phyloP scores from a whole-genome alignment of 2,888 invertebrate species.

The Isotomurus palustris region DNA sequence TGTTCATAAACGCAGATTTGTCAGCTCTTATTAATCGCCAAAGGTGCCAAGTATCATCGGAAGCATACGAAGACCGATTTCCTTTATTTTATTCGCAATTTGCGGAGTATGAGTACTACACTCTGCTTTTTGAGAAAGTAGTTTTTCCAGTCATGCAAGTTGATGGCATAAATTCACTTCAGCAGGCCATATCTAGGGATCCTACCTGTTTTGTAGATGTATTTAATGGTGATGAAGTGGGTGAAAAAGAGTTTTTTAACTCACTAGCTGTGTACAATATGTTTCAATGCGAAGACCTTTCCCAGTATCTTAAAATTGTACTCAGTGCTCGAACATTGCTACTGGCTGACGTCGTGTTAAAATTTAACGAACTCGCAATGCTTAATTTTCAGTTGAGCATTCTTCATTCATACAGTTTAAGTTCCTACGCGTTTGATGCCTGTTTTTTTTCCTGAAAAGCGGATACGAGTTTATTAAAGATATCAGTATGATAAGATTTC shows the following conservation, averaged over 20 bases:
- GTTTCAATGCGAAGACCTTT: background rate
- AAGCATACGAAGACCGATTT: background rate
- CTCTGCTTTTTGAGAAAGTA: too few species aligned
- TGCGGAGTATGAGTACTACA: too few species aligned
- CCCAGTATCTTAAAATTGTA: background rate
- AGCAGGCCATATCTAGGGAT: too few species aligned
- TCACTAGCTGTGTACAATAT: background rate
- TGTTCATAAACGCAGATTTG: background rate
- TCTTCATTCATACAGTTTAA: background rate
- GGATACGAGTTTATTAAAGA: background rate
- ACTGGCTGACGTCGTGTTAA: background rate
- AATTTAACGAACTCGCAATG: background rate
- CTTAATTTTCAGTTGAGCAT: background rate
- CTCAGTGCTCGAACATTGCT: background rate
- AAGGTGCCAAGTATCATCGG: too few species aligned
- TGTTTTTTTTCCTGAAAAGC: background rate
- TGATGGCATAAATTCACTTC: too few species aligned
- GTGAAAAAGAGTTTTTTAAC: background rate
- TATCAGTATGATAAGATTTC: too few species aligned
- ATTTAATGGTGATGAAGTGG: background rate
- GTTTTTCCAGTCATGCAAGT: too few species aligned
- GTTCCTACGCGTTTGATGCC: background rate
- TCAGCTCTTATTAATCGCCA: background rate
- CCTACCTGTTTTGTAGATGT: background rate
- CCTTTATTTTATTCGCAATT: background rate